phyloP scores from a whole-genome alignment of 2,113 vertebrate species.

The Pluvianellus socialis region DNA sequence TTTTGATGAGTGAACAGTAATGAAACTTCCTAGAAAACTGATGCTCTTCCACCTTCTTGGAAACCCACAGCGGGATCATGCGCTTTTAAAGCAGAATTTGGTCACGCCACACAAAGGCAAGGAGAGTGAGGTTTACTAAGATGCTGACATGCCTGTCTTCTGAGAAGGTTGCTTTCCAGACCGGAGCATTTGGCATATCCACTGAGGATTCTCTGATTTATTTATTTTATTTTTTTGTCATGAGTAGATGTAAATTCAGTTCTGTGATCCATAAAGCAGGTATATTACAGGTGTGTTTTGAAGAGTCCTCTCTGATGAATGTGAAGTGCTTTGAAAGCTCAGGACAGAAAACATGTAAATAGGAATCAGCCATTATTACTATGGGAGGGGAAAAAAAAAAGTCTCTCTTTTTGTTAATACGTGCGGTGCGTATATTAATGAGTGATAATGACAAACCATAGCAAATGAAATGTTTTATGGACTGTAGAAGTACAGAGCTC shows the following conservation, averaged over 20 bases:
- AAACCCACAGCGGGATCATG: fast-evolving
- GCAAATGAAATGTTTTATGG: background rate
- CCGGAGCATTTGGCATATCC: background rate
- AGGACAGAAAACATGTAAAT: background rate
- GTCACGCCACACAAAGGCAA: background rate
- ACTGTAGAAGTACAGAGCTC: background rate
- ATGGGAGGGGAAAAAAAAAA: background rate
- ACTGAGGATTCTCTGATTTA: background rate
- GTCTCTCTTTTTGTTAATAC: background rate
- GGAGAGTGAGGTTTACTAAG: background rate
- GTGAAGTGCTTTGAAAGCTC: background rate
- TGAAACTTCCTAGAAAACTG: background rate
- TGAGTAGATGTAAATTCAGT: background rate
- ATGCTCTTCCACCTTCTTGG: background rate
- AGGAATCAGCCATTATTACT: background rate
- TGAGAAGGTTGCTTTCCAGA: background rate
- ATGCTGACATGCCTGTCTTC: background rate
- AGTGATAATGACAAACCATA: background rate
- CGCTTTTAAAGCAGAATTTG: background rate
- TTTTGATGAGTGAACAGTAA: background rate
- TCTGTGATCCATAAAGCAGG: background rate
- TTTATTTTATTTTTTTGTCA: background rate
- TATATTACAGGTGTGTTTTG: fast-evolving
- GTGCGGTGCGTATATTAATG: background rate
- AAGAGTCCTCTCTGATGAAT: background rate